A percentile compares a stretch with the other conserved stretches of the same genome.
phyloP scores from a whole-genome alignment of 2,888 invertebrate species.

The Timema podura region DNA sequence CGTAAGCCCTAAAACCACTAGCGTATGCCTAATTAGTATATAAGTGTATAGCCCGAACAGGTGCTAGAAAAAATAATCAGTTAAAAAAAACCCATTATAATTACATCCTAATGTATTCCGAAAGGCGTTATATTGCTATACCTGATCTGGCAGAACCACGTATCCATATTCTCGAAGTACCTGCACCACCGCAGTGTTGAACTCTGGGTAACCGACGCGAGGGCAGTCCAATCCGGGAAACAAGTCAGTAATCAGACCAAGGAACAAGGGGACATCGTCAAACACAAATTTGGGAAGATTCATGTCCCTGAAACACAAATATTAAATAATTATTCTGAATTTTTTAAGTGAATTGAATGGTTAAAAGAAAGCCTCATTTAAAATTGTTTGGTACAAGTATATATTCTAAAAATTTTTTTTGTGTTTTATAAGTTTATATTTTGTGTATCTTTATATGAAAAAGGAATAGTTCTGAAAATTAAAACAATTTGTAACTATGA shows the following conservation, averaged over 20 bases:
- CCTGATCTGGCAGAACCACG: constrained; percentile 65
- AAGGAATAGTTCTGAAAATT: too few species aligned
- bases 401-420: neutral
- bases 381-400: neutral
- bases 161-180: constrained; percentile 64
- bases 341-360: neutral
- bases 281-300: constrained; percentile 90
- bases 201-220: constrained; percentile 80
- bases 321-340: neutral
- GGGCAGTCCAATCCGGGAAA: constrained; percentile 91
- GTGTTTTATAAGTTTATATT: too few species aligned
- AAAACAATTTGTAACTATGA: too few species aligned
- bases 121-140: constrained; percentile 40
- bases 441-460: too few species aligned
- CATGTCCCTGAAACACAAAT: constrained; percentile 63
- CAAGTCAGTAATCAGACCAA: constrained; percentile 82
- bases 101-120: neutral
- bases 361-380: too few species aligned
- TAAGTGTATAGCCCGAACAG: too few species aligned
- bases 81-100: too few species aligned
- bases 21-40: too few species aligned
- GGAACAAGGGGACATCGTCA: constrained; percentile 85
- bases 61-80: too few species aligned
- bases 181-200: constrained; percentile 72
- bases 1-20: too few species aligned